phyloP scores from a whole-genome alignment of 2,888 invertebrate genomes.

The Drosophila pegasa region DNA sequence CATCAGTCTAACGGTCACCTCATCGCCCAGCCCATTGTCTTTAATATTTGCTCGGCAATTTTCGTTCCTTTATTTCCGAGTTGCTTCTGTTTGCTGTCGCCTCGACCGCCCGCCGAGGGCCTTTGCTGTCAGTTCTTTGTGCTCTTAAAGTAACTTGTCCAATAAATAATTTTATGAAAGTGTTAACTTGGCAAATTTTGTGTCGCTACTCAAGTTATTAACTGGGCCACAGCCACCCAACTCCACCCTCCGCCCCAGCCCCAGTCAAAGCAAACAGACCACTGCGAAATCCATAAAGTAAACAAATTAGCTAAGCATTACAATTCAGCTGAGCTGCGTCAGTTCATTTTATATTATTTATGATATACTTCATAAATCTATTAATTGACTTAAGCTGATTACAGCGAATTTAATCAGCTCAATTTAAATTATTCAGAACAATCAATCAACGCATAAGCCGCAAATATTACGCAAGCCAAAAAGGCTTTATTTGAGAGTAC shows the following conservation, averaged over 20 bases:
- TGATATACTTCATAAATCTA: constrained; percentile 4
- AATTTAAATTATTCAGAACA: neutral
- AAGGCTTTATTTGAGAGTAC: neutral
- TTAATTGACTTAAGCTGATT: constrained; percentile 3
- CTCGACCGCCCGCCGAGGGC: constrained; percentile 35
- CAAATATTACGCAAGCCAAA: neutral
- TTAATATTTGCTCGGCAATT: constrained; percentile 71
- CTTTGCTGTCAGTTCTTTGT: constrained; percentile 32
- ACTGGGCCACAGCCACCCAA: constrained; percentile 27
- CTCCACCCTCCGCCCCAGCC: neutral
- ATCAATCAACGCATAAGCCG: neutral
- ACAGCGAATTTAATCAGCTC: neutral
- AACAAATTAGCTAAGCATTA: constrained; percentile 66
- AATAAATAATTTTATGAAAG: constrained; percentile 78
- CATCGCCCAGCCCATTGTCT: constrained; percentile 55
- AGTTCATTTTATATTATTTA: constrained; percentile 19
- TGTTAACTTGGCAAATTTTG: constrained; percentile 72
- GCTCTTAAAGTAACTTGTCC: constrained; percentile 54
- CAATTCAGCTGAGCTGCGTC: constrained; percentile 36
- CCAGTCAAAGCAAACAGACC: constrained; percentile 21
- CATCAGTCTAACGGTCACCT: constrained; percentile 15
- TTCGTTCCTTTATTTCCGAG: constrained; percentile 63
- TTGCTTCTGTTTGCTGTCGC: constrained; percentile 18
- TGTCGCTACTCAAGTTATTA: constrained; percentile 50
- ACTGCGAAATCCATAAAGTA: constrained; percentile 42